Evolutionary conservation across 2,888 invertebrate genomes (phyloP), one percentile per base, ranked within the genome.

Genomic region (Yponomeuta evonymella): DNA sequence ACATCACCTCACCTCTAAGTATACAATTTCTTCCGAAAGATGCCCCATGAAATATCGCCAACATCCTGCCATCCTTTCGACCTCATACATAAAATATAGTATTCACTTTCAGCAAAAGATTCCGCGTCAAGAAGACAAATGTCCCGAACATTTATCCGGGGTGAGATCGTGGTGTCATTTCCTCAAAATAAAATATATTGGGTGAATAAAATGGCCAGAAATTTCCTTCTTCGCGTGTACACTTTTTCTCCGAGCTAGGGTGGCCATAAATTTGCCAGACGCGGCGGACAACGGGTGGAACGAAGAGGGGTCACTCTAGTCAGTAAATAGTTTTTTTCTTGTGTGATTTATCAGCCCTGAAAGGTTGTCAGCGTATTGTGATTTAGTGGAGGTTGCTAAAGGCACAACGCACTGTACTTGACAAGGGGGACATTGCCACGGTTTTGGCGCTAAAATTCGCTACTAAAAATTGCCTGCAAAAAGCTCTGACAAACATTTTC

Each of bases 101-200:
- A 69, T 69, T 69, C 48, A 48, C 58, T 69, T 58, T 33, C 70
- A 66, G 70, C 62, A 70, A 67, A 70, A 66, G 70, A 70, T 70
- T 66, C 67, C 15, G 70, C 48, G 66, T 51, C 70, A 70, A 67
- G 51, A 66, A 70, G 66, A 70, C 64, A 58, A 67, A 70, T 70
- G 30, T n/a, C 48, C 33, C 29, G 33, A 70, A 48, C 70, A 70
- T 70, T 63, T 51, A 67, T 30, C 36, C 70, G 66, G 29, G 48
- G 67, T 48, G 30, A 43, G 65, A 48, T 23, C 70, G 48, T 64
- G 77, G 75, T 76, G 81, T 85, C 86, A 86, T 87, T 87, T 86
- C 85, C 82, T 79, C 74, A 77, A 76, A 79, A 84, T 85, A 83
- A 85, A 87, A 89, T 86, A 85, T 85, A 86, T 86, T 79, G 83